A percentile compares a stretch with the other conserved stretches of the same genome.
Conservation (phyloP, 1,140 invertebrate genomes). For the Drosophila guanche region DNA sequence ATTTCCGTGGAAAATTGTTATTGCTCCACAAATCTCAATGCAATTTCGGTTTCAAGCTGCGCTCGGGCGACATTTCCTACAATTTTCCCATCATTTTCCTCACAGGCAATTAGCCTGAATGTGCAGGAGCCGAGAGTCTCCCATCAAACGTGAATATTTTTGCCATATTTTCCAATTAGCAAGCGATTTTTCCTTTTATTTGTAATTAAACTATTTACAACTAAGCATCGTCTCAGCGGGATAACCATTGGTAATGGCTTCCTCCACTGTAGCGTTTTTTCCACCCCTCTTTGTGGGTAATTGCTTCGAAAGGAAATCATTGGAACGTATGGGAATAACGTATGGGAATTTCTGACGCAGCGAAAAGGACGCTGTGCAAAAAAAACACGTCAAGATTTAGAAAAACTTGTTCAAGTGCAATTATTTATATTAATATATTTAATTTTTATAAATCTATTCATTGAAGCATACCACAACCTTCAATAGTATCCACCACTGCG, state of each 20-base stretch:
- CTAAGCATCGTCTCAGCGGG: slow-evolving; percentile 56
- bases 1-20: slow-evolving; percentile 42
- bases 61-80: slow-evolving; percentile 1
- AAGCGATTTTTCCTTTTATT: slow-evolving; percentile 60
- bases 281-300: slow-evolving; percentile 10
- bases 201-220: slow-evolving; percentile 72
- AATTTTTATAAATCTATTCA: too few species aligned
- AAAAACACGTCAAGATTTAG: too few species aligned
- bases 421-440: too few species aligned
- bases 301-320: slow-evolving; percentile 12
- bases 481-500: background rate
- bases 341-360: background rate
- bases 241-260: slow-evolving; percentile 35
- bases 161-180: slow-evolving; percentile 71
- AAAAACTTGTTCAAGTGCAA: background rate
- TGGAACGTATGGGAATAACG: slow-evolving; percentile 20
- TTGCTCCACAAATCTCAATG: slow-evolving; percentile 66
- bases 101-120: slow-evolving; percentile 14
- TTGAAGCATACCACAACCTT: background rate
- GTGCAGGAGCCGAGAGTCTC: background rate
- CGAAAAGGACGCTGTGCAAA: too few species aligned
- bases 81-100: slow-evolving; percentile 5
- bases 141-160: slow-evolving; percentile 50
- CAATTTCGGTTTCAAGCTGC: slow-evolving; percentile 66
- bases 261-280: slow-evolving; percentile 8